Evolutionary conservation across 2,888 invertebrate species (phyloP).

Genomic region (Antheraea yamamai): DNA sequence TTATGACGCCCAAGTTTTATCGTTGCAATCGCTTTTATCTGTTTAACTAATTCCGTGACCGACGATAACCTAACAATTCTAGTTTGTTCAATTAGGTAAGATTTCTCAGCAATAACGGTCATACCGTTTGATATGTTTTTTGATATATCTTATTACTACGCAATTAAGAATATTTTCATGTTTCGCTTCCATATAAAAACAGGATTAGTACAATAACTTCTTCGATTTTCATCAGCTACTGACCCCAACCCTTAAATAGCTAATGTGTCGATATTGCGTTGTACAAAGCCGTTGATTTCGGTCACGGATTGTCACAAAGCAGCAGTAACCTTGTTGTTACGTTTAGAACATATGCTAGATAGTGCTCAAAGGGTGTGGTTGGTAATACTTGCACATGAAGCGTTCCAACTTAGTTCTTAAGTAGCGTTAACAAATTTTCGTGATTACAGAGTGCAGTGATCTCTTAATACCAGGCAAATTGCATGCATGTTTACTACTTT

Average conservation of each 20-base stretch:
- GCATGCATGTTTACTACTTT: no score
- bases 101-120: background rate
- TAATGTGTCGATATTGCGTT: background rate
- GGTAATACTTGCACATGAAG: no score
- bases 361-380: no score
- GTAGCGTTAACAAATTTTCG: no score
- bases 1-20: slow-evolving; percentile 10
- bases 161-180: background rate
- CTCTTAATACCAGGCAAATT: no score
- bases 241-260: background rate
- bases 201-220: background rate
- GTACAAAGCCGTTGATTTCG: background rate
- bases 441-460: background rate
- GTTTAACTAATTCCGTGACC: background rate
- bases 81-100: background rate
- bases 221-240: background rate
- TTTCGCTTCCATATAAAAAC: background rate
- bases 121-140: background rate
- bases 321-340: no score
- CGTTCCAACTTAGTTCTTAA: no score
- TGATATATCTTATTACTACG: background rate
- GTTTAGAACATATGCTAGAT: no score
- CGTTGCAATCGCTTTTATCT: background rate
- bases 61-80: background rate
- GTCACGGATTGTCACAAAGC: no score